Percentiles rank a stretch among this genome's conserved stretches.
phyloP scores from a whole-genome alignment of 2,797 vertebrate species.

The Brachymystax lenok region DNA sequence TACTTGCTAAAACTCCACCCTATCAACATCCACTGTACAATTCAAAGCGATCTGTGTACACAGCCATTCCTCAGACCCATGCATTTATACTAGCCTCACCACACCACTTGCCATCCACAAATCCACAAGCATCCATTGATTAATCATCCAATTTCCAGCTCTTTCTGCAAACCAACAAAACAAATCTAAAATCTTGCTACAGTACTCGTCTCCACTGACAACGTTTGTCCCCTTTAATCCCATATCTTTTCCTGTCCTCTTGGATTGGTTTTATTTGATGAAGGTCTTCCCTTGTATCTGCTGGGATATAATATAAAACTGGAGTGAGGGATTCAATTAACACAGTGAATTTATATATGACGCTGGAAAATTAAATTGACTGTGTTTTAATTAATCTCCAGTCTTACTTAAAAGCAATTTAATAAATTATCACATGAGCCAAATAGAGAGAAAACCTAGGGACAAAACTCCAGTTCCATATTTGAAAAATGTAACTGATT shows the following conservation, averaged over 20 bases:
- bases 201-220: constrained; percentile 32
- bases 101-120: constrained; percentile 68
- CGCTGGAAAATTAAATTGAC: constrained; percentile 74
- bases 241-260: constrained; percentile 48
- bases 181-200: constrained; percentile 49
- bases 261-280: constrained; percentile 56
- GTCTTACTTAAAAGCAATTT: constrained; percentile 81
- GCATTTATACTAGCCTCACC: constrained; percentile 71
- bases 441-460: constrained; percentile 41
- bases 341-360: constrained; percentile 70
- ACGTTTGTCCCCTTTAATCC: constrained; percentile 28
- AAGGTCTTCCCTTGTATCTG: constrained; percentile 58
- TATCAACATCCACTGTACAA: constrained; percentile 53
- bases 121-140: constrained; percentile 72
- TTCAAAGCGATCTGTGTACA: constrained; percentile 54
- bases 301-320: constrained; percentile 60
- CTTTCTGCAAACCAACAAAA: constrained; percentile 62
- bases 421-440: constrained; percentile 71
- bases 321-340: constrained; percentile 73
- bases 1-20: constrained; percentile 35
- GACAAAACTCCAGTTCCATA: constrained; percentile 55
- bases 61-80: constrained; percentile 60
- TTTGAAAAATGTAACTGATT: constrained; percentile 24
- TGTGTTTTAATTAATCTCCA: constrained; percentile 81
- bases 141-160: constrained; percentile 73